These are phyloP conservation scores for Xanthostigma xanthostigma DNA, from an alignment of 2,888 invertebrate genomes.

Conservation along the genomic window DNA sequence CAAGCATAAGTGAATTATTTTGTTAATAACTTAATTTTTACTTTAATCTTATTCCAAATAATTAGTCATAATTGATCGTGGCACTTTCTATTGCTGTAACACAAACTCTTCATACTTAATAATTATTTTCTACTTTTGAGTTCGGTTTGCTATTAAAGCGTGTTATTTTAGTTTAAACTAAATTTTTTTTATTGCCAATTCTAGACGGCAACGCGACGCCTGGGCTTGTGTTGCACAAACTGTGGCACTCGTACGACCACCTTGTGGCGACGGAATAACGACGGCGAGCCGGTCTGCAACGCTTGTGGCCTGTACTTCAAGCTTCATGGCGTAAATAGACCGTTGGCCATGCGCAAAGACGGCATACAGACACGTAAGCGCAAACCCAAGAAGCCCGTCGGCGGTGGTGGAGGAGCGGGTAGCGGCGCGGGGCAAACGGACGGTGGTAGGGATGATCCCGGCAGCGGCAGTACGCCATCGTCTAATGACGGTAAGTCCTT, in stretches of 20 bases:
- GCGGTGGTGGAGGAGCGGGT: conserved; percentile 31
- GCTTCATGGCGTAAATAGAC: conserved; percentile 83
- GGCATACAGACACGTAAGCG: conserved; percentile 93
- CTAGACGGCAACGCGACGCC: conserved; percentile 71
- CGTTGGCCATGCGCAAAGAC: conserved; percentile 89
- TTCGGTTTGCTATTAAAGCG: too few species aligned
- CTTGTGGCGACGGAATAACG: conserved; percentile 93
- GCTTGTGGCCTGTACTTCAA: conserved; percentile 96
- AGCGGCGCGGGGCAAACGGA: conserved; percentile 27
- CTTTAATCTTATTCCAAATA: too few species aligned
- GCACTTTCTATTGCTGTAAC: too few species aligned
- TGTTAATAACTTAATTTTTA: too few species aligned
- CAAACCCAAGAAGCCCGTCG: conserved; percentile 72
- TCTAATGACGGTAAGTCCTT: too few species aligned
- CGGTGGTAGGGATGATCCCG: conserved; percentile 17
- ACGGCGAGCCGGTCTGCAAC: conserved; percentile 97
- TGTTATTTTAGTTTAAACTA: too few species aligned
- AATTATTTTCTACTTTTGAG: too few species aligned
- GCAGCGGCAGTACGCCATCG: too few species aligned
- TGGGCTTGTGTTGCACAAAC: conserved; percentile 89
- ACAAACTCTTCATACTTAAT: too few species aligned
- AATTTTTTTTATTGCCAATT: conserved; percentile 20
- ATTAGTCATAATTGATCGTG: too few species aligned
- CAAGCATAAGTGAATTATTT: too few species aligned
- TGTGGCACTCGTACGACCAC: conserved; percentile 96